phyloP scores from a whole-genome alignment of 2,797 vertebrate genomes.

The Sorex maritimensis region DNA sequence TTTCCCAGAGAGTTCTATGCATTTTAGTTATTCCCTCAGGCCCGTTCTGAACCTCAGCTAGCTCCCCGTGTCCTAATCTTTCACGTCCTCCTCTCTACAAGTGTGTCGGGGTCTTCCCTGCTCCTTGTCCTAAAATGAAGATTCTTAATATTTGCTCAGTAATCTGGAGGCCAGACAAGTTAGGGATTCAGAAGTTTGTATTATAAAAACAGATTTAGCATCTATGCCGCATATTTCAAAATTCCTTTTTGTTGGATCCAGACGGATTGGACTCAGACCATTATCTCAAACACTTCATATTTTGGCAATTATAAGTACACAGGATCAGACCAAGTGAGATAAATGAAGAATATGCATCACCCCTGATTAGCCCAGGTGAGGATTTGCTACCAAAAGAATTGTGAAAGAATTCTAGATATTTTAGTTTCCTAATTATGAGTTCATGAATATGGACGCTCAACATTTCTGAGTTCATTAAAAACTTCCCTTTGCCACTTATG shows the following conservation, averaged over 20 bases:
- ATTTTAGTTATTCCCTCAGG: not conserved
- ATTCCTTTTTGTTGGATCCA: not conserved
- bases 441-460: not conserved
- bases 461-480: not conserved
- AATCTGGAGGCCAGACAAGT: not conserved
- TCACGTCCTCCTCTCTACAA: not conserved
- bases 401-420: not conserved
- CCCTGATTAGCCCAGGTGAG: not conserved
- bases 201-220: slow-evolving; percentile 8
- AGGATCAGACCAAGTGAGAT: not conserved
- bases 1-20: not conserved
- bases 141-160: slow-evolving; percentile 41
- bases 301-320: not conserved
- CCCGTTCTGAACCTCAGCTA: too few relatives aligned
- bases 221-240: not conserved
- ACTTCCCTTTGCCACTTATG: not conserved
- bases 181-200: slow-evolving; percentile 59
- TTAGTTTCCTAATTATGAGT: not conserved
- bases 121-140: not conserved
- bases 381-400: not conserved
- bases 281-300: not conserved
- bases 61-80: not conserved
- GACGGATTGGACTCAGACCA: not conserved
- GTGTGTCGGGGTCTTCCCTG: not conserved
- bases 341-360: not conserved